These are phyloP conservation scores for Martes flavigula DNA, from an alignment of 2,797 vertebrate genomes.

Conservation along the genomic window DNA sequence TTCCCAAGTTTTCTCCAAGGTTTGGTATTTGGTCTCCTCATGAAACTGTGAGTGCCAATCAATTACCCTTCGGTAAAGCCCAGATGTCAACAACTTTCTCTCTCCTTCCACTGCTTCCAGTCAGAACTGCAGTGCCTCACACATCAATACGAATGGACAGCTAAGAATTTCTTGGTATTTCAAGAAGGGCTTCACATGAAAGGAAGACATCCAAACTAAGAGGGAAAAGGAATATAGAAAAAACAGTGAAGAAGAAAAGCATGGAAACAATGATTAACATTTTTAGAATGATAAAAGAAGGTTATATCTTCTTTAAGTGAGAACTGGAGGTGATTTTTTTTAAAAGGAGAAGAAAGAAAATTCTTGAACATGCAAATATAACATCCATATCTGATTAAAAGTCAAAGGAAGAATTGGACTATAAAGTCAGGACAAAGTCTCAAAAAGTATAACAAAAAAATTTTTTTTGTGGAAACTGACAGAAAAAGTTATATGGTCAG, in stretches of 20 bases:
- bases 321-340: neutral
- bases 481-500: neutral
- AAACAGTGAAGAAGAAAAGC: conserved; percentile 6
- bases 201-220: neutral
- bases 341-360: neutral
- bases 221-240: neutral
- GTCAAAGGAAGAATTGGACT: neutral
- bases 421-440: conserved; percentile 37
- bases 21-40: neutral
- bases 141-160: neutral
- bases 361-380: conserved; percentile 10
- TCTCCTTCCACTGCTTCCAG: neutral
- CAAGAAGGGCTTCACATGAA: neutral
- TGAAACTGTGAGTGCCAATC: neutral
- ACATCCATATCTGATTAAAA: conserved; percentile 29
- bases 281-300: conserved; percentile 43
- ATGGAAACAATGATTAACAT: conserved; percentile 6
- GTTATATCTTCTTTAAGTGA: conserved; percentile 20
- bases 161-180: conserved; percentile 46
- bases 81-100: neutral
- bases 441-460: conserved; percentile 15
- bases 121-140: neutral
- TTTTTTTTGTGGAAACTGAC: neutral
- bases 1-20: neutral
- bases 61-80: neutral